Base-by-base conservation (phyloP, 1,140 invertebrate species). In the Orchesella cincta region DNA sequence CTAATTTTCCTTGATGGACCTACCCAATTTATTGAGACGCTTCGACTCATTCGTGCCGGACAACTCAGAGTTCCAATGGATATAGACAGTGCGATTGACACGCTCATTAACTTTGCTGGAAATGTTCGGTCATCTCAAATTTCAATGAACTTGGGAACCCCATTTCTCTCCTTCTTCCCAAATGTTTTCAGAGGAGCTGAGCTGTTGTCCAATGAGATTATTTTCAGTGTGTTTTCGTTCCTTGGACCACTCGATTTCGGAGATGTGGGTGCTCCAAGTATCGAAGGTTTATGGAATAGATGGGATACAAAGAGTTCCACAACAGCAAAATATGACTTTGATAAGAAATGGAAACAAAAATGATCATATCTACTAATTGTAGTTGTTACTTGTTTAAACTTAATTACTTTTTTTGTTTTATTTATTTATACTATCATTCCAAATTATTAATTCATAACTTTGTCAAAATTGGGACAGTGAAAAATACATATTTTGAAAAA, bases 1-100 rank as follows among this genome's bases (percentile, higher is more conserved):
- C 75, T 82, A 52, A 76, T 82, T 71, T 80, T 82, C 64, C 73
- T 82, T 67, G 81, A 82, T 54, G 81, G 81, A 62, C 81, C 81
- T 26, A 82, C 78, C 23, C 81, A 82, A 57, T 82, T 82, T 74
- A 71, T 82, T 54, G 81, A 82, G 62, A 80, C 80, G n/a, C 74
- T 82, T 1, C 71, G 79, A 26, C 78, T 82, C 33, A 76, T 82
- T 74, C 36, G 81, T 52, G 72, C 75, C 74, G 79, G 79, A 74
- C 79, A 80, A 39, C 76, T 82, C 57, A 77, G 81, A 20, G 23
- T 80, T 33, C 81, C 81, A 23, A 82, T 64, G 34, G 77, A 82
- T 71, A 71, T 82, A 46, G 73, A 82, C 76, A 74, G 72, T 46
- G 79, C 81, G 29, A 82, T 82, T 75, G 81, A 82, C 73, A 82